Base-by-base conservation (phyloP, 2,888 invertebrate species). In the Adineta ricciae region DNA sequence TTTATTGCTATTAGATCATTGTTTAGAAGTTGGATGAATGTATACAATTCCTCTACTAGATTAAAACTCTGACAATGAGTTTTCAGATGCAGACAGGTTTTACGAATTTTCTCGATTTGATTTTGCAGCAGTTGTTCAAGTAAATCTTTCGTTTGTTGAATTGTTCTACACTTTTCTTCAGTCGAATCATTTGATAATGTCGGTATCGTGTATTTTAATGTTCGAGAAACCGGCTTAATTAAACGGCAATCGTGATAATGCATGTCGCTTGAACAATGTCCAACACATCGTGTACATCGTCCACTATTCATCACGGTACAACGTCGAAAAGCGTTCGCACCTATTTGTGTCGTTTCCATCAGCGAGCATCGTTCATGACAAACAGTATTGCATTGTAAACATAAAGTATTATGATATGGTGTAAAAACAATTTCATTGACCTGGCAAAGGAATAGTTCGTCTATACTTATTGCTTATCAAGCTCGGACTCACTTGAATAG, bases 331-430 rank as follows among this genome's bases (percentile, higher is more conserved):
- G 1, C 41, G n/a, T 78, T 9, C 41, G 38, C 78, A 78, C 78
- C 78, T 36, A 24, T 3, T 38, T 78, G 8, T 24, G 78, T 78
- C 0, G 78, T 41, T 78, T 78, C 78, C 3, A 0, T 78, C 11
- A 78, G 14, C 41, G 78, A 78, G n/a, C 78, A 78, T 41, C 78
- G 24, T 78, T 78, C 78, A 78, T 78, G 78, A 41, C 78, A 41
- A 24, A 78, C 78, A 41, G 3, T 24, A 78, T 78, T 78, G 16
- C 78, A 78, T 41, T 78, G 38, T n/a, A n/a, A n/a, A 78, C 78
- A 78, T 41, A 78, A 14, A 9, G 78, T 78, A 78, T 78, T 78
- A 41, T 78, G 78, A 41, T 78, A 78, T 2, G 78, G 78, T 41
- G 78, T 78, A 2, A 4, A 11, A 11, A n/a, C 14, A 14, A 78